Evolutionary conservation across 2,113 vertebrate species (phyloP).

Genomic region (Barnardius zonarius): DNA sequence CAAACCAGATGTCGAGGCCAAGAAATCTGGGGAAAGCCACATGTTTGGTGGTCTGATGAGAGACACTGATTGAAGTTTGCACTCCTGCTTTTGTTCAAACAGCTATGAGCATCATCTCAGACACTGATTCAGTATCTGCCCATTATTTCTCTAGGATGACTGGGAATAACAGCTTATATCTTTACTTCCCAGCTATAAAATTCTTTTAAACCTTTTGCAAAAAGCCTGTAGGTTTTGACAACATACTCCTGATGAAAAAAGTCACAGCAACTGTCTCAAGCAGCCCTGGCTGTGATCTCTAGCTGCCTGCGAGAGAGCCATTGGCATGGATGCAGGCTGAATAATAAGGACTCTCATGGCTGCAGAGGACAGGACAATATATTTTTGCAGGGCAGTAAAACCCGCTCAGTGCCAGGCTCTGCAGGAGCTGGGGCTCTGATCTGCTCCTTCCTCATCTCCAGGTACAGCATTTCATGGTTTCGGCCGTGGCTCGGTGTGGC

Average conservation of each 20-base stretch:
- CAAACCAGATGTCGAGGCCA: not conserved
- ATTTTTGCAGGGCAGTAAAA: slow-evolving; percentile 9
- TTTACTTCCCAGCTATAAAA: not conserved
- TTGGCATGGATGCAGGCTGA: rapidly evolving
- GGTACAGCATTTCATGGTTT: not conserved
- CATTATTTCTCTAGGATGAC: rapidly evolving
- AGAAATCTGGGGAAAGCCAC: not conserved
- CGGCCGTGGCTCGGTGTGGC: not conserved
- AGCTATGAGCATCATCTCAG: not conserved
- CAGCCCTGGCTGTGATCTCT: slow-evolving; percentile 15
- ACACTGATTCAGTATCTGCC: not conserved
- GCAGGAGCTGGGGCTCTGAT: not conserved
- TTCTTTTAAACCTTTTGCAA: not conserved
- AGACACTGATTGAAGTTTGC: not conserved
- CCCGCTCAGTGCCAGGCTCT: rapidly evolving
- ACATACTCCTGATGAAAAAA: rapidly evolving
- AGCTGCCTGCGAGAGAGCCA: slow-evolving; percentile 35
- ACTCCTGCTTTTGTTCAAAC: not conserved
- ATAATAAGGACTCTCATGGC: not conserved
- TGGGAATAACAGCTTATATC: rapidly evolving
- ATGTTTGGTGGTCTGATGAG: not conserved
- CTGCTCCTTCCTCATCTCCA: not conserved
- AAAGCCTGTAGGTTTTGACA: not conserved
- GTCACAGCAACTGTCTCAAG: rapidly evolving
- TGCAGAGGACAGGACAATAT: not conserved